Conservation (phyloP, 2,888 invertebrate species). For the Lamproptera curius region DNA sequence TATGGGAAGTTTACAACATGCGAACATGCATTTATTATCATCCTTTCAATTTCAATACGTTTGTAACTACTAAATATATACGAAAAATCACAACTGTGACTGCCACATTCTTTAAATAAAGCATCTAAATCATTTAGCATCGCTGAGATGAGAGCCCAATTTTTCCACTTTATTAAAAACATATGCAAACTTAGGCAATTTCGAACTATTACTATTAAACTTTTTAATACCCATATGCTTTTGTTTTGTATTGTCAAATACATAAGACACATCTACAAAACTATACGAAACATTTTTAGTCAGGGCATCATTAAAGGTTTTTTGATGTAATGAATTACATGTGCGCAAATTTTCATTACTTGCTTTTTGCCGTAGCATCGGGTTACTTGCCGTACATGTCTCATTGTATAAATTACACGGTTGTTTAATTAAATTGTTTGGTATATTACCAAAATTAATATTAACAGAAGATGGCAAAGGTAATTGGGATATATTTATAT, state of each 20-base stretch:
- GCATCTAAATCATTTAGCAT: not conserved
- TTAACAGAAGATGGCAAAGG: slow-evolving; percentile 6
- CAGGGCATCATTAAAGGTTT: too few species aligned
- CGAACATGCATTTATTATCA: slow-evolving; percentile 11
- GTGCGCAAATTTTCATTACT: too few species aligned
- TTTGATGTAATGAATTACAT: too few species aligned
- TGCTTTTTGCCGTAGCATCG: too few species aligned
- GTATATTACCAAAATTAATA: slow-evolving; percentile 11
- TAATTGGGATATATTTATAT: slow-evolving; percentile 1
- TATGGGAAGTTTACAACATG: slow-evolving; percentile 10
- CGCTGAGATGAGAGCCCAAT: not conserved
- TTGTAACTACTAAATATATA: slow-evolving; percentile 14
- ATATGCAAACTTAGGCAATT: slow-evolving; percentile 7
- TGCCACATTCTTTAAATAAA: slow-evolving; percentile 4
- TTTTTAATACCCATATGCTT: not conserved
- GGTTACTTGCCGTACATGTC: too few species aligned
- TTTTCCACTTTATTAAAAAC: slow-evolving; percentile 18
- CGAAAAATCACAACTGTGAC: not conserved
- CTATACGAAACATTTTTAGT: slow-evolving; percentile 1
- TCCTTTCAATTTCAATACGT: slow-evolving; percentile 12
- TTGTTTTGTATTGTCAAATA: slow-evolving; percentile 1
- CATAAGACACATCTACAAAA: not conserved
- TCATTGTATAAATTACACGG: not conserved
- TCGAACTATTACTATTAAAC: not conserved
- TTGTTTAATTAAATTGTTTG: not conserved